These are phyloP conservation scores for Cheilosia scutellata DNA, from an alignment of 2,888 invertebrate species.

Conservation along the genomic window DNA sequence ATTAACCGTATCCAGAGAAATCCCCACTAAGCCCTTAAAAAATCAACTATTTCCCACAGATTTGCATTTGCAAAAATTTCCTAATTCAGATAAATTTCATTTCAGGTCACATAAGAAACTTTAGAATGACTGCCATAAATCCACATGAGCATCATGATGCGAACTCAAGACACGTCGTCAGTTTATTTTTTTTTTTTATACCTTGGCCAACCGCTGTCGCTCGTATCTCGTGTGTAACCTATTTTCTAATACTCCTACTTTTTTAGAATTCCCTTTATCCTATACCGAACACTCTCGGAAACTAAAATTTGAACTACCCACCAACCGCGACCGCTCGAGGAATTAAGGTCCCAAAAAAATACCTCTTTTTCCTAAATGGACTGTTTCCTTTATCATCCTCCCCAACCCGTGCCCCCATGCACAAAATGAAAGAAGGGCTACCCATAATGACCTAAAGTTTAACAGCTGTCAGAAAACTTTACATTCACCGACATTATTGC, in stretches of 20 bases:
- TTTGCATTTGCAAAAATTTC: constrained; percentile 51
- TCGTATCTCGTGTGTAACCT: constrained; percentile 7
- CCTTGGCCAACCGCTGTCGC: constrained; percentile 56
- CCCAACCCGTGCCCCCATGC: too few relatives aligned
- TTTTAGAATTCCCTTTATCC: not conserved
- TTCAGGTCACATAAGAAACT: constrained; percentile 49
- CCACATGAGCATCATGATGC: constrained; percentile 64
- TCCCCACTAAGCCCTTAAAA: not conserved
- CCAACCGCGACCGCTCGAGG: constrained; percentile 59
- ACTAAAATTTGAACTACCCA: constrained; percentile 60
- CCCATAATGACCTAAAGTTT: constrained; percentile 75
- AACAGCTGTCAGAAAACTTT: constrained; percentile 75
- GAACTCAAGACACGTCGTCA: constrained; percentile 71
- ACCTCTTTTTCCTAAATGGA: constrained; percentile 53
- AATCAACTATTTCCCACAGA: constrained; percentile 30
- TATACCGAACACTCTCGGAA: constrained; percentile 35
- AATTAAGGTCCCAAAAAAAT: constrained; percentile 64
- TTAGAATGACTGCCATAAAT: constrained; percentile 65
- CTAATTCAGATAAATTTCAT: constrained; percentile 64
- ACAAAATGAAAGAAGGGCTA: constrained; percentile 20
- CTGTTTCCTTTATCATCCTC: constrained; percentile 20
- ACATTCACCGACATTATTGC: constrained; percentile 74
- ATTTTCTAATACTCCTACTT: constrained; percentile 3
- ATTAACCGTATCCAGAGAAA: too few relatives aligned
- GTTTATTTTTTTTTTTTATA: constrained; percentile 30